phyloP scores from a whole-genome alignment of 2,888 invertebrate genomes.

The Ochropacha duplaris region DNA sequence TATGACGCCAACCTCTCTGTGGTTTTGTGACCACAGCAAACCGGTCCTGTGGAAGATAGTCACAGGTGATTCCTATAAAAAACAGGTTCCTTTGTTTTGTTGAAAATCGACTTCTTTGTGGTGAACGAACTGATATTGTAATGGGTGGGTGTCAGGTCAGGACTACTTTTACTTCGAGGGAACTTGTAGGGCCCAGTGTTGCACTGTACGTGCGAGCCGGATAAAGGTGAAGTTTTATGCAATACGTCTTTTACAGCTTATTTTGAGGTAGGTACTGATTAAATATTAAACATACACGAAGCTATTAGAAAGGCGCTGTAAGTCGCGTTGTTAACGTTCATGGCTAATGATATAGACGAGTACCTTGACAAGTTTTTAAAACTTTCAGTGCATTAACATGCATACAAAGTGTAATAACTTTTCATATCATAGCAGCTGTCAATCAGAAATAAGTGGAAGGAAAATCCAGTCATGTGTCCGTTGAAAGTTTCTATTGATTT shows the following conservation, averaged over 20 bases:
- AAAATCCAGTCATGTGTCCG: neutral
- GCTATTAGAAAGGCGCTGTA: neutral
- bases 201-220: conserved; percentile 12
- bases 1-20: conserved; percentile 58
- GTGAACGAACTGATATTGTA: conserved; percentile 35
- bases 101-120: conserved; percentile 43
- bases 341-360: conserved; percentile 16
- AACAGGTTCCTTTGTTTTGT: conserved; percentile 67
- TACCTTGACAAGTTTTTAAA: conserved; percentile 6
- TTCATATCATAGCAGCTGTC: neutral
- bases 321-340: conserved; percentile 9
- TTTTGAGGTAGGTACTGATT: neutral
- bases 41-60: conserved; percentile 60
- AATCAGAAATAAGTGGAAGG: neutral
- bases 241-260: conserved; percentile 7
- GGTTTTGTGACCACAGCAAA: conserved; percentile 62
- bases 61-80: conserved; percentile 67
- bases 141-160: conserved; percentile 29
- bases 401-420: neutral
- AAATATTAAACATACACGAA: neutral
- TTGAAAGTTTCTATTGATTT: neutral
- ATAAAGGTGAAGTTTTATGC: conserved; percentile 3
- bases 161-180: conserved; percentile 53
- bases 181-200: conserved; percentile 19
- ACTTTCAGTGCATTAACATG: neutral